Conservation (phyloP, 2,888 invertebrate species). For the Himalopsyche kuldschensis region DNA sequence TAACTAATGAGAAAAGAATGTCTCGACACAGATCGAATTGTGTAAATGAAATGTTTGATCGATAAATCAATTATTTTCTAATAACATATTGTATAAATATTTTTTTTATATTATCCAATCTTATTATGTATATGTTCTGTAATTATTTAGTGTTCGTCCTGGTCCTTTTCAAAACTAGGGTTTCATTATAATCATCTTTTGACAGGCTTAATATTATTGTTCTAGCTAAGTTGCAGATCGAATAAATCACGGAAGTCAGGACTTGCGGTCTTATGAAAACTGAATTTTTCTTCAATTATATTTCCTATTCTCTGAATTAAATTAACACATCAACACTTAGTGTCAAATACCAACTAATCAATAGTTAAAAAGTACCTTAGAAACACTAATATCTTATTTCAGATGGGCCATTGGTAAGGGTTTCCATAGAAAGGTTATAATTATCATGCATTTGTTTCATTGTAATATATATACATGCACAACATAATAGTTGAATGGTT, state of each 20-base stretch:
- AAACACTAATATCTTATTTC: too few species aligned
- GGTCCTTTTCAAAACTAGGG: not conserved
- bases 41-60: not conserved
- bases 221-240: not conserved
- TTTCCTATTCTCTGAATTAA: too few species aligned
- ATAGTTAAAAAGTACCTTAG: too few species aligned
- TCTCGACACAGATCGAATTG: not conserved
- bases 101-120: not conserved
- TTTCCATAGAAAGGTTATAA: too few species aligned
- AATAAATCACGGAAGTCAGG: not conserved
- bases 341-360: too few species aligned
- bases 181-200: constrained; percentile 3
- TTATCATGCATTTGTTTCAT: too few species aligned
- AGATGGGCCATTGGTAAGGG: too few species aligned
- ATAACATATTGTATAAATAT: not conserved
- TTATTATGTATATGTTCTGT: not conserved
- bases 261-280: not conserved
- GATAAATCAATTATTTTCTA: not conserved
- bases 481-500: too few species aligned
- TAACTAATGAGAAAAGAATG: not conserved
- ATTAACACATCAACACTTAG: too few species aligned
- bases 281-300: not conserved
- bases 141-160: not conserved
- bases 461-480: too few species aligned
- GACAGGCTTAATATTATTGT: constrained; percentile 1